A percentile compares a stretch with the other conserved stretches of the same genome.
These are phyloP conservation scores for Adelges cooleyi DNA, from an alignment of 1,140 invertebrate species.

Conservation along the genomic window DNA sequence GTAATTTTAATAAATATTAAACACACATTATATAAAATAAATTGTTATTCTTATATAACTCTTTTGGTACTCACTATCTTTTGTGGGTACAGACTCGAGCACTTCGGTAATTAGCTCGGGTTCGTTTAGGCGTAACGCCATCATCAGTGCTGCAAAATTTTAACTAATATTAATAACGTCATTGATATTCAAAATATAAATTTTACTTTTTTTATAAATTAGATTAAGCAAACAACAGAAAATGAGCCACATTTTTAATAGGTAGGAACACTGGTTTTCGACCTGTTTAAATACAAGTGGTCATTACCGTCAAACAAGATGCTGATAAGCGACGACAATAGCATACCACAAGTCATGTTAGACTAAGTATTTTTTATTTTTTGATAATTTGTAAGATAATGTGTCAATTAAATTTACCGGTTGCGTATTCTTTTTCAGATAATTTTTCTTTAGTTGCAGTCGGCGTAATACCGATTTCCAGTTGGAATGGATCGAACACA, in stretches of 20 bases:
- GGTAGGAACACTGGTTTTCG: too few species aligned
- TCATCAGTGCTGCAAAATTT: conserved; percentile 75
- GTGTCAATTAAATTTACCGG: conserved; percentile 38
- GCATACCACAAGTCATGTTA: not conserved
- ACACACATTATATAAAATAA: not conserved
- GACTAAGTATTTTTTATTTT: conserved; percentile 13
- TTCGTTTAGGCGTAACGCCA: conserved; percentile 80
- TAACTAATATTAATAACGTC: too few species aligned
- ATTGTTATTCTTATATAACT: not conserved
- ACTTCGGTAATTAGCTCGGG: conserved; percentile 61
- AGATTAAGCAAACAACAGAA: too few species aligned
- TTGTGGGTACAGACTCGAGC: conserved; percentile 67
- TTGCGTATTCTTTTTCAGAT: conserved; percentile 49
- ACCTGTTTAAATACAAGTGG: too few species aligned
- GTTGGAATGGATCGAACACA: conserved; percentile 74
- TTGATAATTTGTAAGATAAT: not conserved
- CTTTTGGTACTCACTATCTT: conserved; percentile 52
- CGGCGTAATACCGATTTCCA: conserved; percentile 73
- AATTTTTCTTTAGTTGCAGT: conserved; percentile 52
- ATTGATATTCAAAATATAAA: too few species aligned
- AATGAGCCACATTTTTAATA: too few species aligned
- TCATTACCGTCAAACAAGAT: too few species aligned
- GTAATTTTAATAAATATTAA: conserved; percentile 39
- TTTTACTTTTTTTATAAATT: too few species aligned
- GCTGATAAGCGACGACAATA: too few species aligned